These are phyloP conservation scores for Cinclus mexicanus DNA, from an alignment of 2,113 vertebrate genomes.

Conservation along the genomic window DNA sequence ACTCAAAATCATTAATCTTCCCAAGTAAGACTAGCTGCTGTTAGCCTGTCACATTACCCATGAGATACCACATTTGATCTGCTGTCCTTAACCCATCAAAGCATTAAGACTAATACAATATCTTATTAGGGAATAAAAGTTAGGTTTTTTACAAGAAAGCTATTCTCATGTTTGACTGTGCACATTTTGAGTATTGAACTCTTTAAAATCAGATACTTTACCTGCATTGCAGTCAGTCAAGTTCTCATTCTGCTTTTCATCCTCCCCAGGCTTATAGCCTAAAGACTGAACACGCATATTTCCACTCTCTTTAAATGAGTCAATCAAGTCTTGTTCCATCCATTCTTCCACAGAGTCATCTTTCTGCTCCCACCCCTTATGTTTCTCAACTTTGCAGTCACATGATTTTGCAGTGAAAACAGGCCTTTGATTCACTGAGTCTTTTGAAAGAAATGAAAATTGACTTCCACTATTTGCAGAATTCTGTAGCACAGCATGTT, in stretches of 20 bases:
- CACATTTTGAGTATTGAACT: background rate
- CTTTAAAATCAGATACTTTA: constrained; percentile 11
- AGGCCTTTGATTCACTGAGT: background rate
- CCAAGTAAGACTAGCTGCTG: background rate
- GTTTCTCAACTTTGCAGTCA: background rate
- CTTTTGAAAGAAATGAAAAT: background rate
- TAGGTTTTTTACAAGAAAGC: background rate
- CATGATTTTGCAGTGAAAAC: background rate
- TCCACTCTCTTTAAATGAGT: background rate
- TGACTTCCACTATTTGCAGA: background rate
- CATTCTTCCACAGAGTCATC: background rate
- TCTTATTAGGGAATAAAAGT: background rate
- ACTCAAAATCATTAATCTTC: background rate
- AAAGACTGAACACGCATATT: background rate
- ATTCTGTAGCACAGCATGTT: background rate
- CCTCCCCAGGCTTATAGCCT: background rate
- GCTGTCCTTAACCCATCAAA: background rate
- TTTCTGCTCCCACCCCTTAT: background rate
- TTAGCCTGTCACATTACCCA: background rate
- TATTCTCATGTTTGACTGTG: background rate
- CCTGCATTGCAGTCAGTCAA: constrained; percentile 32
- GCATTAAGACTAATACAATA: background rate
- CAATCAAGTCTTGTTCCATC: background rate
- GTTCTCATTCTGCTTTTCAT: background rate
- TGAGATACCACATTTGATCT: background rate